These are phyloP conservation scores for Nasonia vitripennis DNA, from an alignment of 1,140 invertebrate species.

Conservation along the genomic window DNA sequence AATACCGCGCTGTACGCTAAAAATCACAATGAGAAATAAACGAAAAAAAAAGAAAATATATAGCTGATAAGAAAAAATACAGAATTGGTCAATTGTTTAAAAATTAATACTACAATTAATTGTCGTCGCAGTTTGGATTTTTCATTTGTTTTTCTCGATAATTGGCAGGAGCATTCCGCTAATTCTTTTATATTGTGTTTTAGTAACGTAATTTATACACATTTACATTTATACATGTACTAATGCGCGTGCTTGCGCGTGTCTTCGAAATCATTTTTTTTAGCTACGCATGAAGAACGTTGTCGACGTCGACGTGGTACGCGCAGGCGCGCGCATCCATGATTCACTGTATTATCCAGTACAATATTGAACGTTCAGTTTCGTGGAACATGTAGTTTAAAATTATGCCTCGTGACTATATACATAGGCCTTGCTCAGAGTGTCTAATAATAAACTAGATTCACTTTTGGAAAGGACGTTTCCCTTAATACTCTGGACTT, in stretches of 20 bases:
- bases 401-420: constrained; percentile 44
- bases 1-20: constrained; percentile 7
- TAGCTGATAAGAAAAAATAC: neutral
- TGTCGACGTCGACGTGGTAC: neutral
- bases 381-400: constrained; percentile 43
- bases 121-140: constrained; percentile 61
- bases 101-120: constrained; percentile 58
- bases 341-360: constrained; percentile 41
- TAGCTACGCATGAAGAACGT: constrained; percentile 21
- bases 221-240: constrained; percentile 50
- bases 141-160: constrained; percentile 44
- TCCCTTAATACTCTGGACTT: constrained; percentile 24
- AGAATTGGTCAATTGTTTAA: constrained; percentile 48
- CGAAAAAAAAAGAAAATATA: neutral
- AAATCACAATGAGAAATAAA: constrained; percentile 19
- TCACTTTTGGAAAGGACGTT: constrained; percentile 40
- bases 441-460: constrained; percentile 51
- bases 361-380: constrained; percentile 35
- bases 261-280: neutral
- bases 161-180: constrained; percentile 58
- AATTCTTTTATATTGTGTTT: constrained; percentile 47
- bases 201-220: constrained; percentile 47
- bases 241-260: constrained; percentile 36
- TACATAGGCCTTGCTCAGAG: constrained; percentile 47
- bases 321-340: constrained; percentile 14